Conservation (phyloP, 2,113 vertebrate genomes). For the Tenrec ecaudatus region DNA sequence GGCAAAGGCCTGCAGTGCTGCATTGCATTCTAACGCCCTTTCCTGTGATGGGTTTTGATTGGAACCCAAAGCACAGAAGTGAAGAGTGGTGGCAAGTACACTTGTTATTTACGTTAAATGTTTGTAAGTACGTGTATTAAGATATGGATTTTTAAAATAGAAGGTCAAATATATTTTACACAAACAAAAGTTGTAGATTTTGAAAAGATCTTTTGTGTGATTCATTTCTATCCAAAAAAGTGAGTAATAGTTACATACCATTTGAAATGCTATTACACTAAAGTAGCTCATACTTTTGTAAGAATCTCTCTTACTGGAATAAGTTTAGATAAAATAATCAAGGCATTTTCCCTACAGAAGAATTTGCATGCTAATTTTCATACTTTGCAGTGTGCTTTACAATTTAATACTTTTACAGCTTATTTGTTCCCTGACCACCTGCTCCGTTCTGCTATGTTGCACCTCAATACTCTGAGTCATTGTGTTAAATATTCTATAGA, state of each 20-base stretch:
- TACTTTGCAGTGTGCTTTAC: background rate
- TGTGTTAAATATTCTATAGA: slow-evolving; percentile 69
- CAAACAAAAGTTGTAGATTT: background rate
- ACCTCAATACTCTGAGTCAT: slow-evolving; percentile 55
- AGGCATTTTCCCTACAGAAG: slow-evolving; percentile 28
- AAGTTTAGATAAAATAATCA: slow-evolving; percentile 33
- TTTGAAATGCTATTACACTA: slow-evolving; percentile 52
- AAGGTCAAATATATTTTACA: background rate
- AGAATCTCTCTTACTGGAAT: slow-evolving; percentile 48
- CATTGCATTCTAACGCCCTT: no score
- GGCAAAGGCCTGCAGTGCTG: no score
- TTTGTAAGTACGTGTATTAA: background rate
- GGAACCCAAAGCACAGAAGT: background rate
- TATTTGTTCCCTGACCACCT: slow-evolving; percentile 49
- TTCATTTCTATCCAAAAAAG: slow-evolving; percentile 19
- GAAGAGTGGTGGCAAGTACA: background rate
- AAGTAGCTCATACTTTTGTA: background rate
- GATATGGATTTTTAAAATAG: background rate
- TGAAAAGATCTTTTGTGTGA: background rate
- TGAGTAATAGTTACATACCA: background rate
- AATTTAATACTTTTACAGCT: slow-evolving; percentile 48
- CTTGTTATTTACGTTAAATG: background rate
- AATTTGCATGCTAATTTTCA: slow-evolving; percentile 66
- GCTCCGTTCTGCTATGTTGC: slow-evolving; percentile 61
- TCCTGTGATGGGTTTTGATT: background rate